Evolutionary conservation across 2,797 vertebrate species (phyloP).

Genomic region (Eulemur coronatus): DNA sequence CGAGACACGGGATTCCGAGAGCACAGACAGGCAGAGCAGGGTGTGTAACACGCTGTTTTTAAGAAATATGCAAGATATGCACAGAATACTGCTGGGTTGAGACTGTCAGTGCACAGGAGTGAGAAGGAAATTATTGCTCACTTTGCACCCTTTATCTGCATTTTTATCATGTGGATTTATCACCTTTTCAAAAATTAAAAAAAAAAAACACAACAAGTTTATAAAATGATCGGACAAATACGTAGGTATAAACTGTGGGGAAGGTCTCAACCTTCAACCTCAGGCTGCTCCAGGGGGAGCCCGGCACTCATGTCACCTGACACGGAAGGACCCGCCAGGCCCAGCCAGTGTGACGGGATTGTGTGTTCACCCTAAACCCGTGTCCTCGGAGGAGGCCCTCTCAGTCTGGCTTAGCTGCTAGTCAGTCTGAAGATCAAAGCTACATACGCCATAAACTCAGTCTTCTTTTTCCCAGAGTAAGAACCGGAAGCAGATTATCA

Average conservation of each 20-base stretch:
- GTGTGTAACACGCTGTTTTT: not conserved
- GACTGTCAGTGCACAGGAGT: not conserved
- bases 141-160: not conserved
- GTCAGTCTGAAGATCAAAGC: not conserved
- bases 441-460: not conserved
- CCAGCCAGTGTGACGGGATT: not conserved
- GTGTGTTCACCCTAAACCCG: not conserved
- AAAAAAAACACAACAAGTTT: not conserved
- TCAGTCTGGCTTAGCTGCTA: not conserved
- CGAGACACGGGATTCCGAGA: accelerated
- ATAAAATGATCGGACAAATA: not conserved
- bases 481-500: not conserved
- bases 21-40: not conserved
- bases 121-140: not conserved
- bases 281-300: not conserved
- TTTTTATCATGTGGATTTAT: not conserved
- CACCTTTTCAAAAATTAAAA: not conserved
- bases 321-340: not conserved
- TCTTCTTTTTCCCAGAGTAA: not conserved
- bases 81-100: not conserved
- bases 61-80: not conserved
- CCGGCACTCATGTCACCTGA: not conserved
- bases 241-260: not conserved
- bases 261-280: not conserved
- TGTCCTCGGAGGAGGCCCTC: not conserved